A percentile compares a stretch with the other conserved stretches of the same genome.
Conservation (phyloP, 2,888 invertebrate species). For the Podotricha telesiphe region DNA sequence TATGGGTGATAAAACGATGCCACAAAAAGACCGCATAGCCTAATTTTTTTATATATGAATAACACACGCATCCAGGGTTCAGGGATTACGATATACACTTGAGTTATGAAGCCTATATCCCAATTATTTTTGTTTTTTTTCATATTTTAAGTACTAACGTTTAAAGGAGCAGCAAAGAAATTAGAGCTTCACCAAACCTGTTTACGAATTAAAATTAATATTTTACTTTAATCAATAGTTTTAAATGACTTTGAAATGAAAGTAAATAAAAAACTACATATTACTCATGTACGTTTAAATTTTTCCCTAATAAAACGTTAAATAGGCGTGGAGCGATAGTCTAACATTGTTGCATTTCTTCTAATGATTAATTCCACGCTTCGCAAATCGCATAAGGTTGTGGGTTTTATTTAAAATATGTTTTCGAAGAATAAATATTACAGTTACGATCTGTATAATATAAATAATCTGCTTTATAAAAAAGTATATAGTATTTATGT, state of each 20-base stretch:
- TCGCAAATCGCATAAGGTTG: conserved; percentile 43
- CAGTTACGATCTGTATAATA: background rate
- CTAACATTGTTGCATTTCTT: conserved; percentile 34
- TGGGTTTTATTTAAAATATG: conserved; percentile 15
- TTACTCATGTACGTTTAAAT: background rate
- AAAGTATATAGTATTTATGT: background rate
- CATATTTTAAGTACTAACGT: too few species aligned
- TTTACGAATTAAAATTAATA: too few species aligned
- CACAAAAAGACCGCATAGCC: background rate
- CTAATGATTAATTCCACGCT: conserved; percentile 46
- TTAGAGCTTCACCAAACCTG: too few species aligned
- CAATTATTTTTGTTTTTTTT: too few species aligned
- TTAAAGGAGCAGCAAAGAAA: too few species aligned
- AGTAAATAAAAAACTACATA: too few species aligned
- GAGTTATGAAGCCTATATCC: too few species aligned
- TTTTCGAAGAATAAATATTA: background rate
- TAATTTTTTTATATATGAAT: conserved; percentile 11
- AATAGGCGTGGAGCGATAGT: conserved; percentile 40
- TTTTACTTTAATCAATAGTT: too few species aligned
- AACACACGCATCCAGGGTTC: background rate
- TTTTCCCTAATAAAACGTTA: conserved; percentile 33
- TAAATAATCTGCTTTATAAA: background rate
- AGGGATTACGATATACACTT: too few species aligned
- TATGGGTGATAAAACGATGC: conserved; percentile 36
- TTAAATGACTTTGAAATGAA: too few species aligned